Evolutionary conservation across 1,140 invertebrate genomes (phyloP).

Genomic region (Sipha flava): DNA sequence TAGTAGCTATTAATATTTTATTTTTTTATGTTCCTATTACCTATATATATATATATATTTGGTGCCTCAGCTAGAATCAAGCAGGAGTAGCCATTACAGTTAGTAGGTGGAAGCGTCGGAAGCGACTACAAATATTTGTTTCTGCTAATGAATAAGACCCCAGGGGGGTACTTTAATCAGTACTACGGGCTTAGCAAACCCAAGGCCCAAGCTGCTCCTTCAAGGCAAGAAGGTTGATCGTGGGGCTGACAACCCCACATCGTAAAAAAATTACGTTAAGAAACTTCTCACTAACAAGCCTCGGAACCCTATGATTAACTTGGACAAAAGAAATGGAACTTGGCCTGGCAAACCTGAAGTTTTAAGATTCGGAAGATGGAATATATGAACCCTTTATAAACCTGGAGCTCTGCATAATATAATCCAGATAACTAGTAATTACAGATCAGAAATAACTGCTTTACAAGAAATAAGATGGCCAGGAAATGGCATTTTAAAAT

Average conservation of each 20-base stretch:
- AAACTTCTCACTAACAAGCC: background rate
- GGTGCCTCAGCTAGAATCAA: no score
- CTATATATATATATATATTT: no score
- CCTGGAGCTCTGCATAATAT: conserved; percentile 28
- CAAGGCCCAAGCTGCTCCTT: background rate
- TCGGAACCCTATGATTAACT: background rate
- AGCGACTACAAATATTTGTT: no score
- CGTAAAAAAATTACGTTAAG: background rate
- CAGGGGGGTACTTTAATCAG: background rate
- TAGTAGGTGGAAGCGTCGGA: no score
- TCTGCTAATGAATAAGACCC: no score
- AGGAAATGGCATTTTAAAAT: background rate
- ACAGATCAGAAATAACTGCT: background rate
- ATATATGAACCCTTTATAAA: conserved; percentile 27
- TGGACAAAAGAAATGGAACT: background rate
- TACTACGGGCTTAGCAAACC: background rate
- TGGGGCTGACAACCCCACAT: background rate
- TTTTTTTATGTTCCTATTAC: no score
- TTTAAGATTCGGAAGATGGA: conserved; percentile 33
- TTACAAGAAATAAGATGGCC: background rate
- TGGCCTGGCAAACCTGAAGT: background rate
- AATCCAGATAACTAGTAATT: conserved; percentile 16
- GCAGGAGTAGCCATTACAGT: no score
- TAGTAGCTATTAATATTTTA: no score
- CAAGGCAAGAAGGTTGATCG: background rate